A percentile compares a stretch with the other conserved stretches of the same genome.
phyloP scores from a whole-genome alignment of 2,888 invertebrate species.

The Conomelus anceps region DNA sequence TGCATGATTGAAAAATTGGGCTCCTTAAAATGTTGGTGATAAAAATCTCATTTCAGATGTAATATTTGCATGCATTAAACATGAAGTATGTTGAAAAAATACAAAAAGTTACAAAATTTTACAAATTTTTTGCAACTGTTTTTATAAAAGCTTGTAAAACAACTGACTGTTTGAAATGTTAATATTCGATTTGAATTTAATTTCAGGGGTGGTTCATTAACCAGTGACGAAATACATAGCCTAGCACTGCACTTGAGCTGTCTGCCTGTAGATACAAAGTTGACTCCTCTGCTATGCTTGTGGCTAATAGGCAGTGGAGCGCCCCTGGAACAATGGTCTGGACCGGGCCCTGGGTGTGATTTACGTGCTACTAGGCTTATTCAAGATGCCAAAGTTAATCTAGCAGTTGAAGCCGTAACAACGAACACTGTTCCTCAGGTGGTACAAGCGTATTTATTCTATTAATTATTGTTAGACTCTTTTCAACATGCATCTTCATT shows the following conservation, averaged over 20 bases:
- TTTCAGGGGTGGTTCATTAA: constrained; percentile 37
- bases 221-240: constrained; percentile 43
- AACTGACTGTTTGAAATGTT: too few relatives aligned
- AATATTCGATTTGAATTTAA: neutral
- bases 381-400: constrained; percentile 13
- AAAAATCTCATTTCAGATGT: too few relatives aligned
- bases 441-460: neutral
- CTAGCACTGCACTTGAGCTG: constrained; percentile 44
- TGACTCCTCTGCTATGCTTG: constrained; percentile 32
- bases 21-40: too few relatives aligned
- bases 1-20: too few relatives aligned
- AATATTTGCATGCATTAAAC: too few relatives aligned
- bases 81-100: too few relatives aligned
- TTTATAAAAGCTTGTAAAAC: too few relatives aligned
- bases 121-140: too few relatives aligned
- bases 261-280: constrained; percentile 32
- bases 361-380: constrained; percentile 19
- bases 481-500: too few relatives aligned
- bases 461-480: too few relatives aligned
- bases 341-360: neutral
- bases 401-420: neutral
- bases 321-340: constrained; percentile 22
- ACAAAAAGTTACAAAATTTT: too few relatives aligned
- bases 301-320: constrained; percentile 67
- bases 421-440: neutral